These are phyloP conservation scores for Hemiprocne comata DNA, from an alignment of 2,113 vertebrate genomes.

Conservation along the genomic window DNA sequence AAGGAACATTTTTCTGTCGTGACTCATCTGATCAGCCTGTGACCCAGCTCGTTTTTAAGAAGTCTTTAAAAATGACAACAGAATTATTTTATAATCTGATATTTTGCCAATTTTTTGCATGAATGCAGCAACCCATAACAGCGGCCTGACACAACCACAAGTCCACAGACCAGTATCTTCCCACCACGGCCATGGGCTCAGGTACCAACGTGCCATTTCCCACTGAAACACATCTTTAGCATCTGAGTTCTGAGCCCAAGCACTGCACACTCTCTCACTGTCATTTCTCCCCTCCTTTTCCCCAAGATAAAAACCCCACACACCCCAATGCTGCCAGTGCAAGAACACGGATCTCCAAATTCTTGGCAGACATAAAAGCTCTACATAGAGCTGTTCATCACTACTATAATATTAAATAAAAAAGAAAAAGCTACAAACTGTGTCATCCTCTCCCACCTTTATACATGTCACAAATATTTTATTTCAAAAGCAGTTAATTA, in stretches of 20 bases:
- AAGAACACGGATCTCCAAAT: neutral
- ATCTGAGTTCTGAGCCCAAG: neutral
- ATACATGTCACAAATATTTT: neutral
- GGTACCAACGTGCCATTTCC: accelerated
- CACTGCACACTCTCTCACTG: neutral
- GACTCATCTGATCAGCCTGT: neutral
- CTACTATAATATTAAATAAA: neutral
- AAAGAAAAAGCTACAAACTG: neutral
- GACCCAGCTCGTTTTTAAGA: neutral
- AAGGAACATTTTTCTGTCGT: neutral
- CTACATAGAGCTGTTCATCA: neutral
- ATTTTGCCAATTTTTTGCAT: neutral
- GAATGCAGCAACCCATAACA: neutral
- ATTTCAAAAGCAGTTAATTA: neutral
- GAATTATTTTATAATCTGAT: neutral
- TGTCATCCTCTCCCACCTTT: neutral
- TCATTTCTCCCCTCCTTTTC: neutral
- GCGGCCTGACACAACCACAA: neutral
- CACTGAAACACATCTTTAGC: neutral
- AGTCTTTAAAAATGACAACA: neutral
- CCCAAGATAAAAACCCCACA: neutral
- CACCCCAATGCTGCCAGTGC: neutral
- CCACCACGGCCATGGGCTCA: accelerated
- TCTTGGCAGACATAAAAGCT: neutral
- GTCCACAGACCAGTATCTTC: neutral